Percentiles rank a stretch among this genome's conserved stretches.
phyloP scores from a whole-genome alignment of 2,797 vertebrate genomes.

The Characodon lateralis region DNA sequence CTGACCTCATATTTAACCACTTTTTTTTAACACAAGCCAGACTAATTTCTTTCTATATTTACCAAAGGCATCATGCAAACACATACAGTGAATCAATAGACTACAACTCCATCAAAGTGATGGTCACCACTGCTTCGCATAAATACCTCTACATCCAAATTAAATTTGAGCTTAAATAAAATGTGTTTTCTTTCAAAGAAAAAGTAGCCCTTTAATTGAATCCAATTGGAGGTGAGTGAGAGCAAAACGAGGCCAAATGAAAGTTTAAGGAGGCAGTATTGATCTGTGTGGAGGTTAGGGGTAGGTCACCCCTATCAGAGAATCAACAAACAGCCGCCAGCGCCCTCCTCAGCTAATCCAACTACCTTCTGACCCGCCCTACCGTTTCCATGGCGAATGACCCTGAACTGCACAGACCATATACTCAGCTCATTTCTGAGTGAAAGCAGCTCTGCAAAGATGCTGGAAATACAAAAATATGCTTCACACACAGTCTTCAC shows the following conservation, averaged over 20 bases:
- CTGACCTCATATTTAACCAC: slow-evolving; percentile 35
- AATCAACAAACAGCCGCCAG: slow-evolving; percentile 80
- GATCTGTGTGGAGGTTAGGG: slow-evolving; percentile 78
- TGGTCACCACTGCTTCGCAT: background rate
- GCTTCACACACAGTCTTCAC: slow-evolving; percentile 13
- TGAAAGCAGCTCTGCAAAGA: slow-evolving; percentile 43
- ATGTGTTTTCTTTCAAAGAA: slow-evolving; percentile 18
- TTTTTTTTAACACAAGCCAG: slow-evolving; percentile 32
- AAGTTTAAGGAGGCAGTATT: slow-evolving; percentile 83
- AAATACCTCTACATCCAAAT: slow-evolving; percentile 15
- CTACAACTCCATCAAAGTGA: background rate
- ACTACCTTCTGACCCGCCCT: slow-evolving; percentile 72
- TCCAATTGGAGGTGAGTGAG: slow-evolving; percentile 66
- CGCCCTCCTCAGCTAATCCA: slow-evolving; percentile 65
- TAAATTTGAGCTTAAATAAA: slow-evolving; percentile 12
- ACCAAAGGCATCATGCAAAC: slow-evolving; percentile 8
- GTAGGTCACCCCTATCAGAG: slow-evolving; percentile 78
- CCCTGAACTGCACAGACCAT: slow-evolving; percentile 64
- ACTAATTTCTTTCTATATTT: slow-evolving; percentile 17
- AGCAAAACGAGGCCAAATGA: slow-evolving; percentile 79
- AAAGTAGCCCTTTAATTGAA: slow-evolving; percentile 60
- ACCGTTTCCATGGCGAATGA: slow-evolving; percentile 76
- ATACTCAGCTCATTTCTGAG: slow-evolving; percentile 42
- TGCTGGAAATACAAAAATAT: slow-evolving; percentile 24
- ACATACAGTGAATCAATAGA: slow-evolving; percentile 13